Base-by-base conservation (phyloP, 2,888 invertebrate species). In the Magallana nippona region DNA sequence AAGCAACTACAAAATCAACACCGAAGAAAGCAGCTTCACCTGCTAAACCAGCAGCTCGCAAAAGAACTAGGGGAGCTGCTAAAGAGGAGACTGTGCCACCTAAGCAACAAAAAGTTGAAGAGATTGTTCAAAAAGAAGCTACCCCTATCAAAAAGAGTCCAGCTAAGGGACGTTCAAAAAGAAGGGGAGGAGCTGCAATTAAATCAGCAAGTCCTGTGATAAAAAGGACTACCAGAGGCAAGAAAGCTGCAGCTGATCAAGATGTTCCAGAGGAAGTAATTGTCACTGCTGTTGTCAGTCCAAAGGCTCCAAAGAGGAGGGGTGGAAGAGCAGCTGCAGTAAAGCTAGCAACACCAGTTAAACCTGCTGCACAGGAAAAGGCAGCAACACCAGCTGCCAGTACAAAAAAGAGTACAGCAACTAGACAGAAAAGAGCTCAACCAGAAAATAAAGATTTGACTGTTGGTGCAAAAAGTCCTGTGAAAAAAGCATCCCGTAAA, bases 391-490 rank as follows among this genome's bases (percentile, higher is more conserved):
- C 81, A 71, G 82, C 22, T 79, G 78, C 58, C 32, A 71, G 63
- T 71, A 32, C 81, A 15, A 60, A 60, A 71, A 81, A 71, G 27
- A 55, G 32, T 10, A 80, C n/a, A 58, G 27, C 19, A 55, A 57
- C 32, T n/a, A 56, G 62, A 13, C 77, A 32, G 57, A 82, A 77
- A 55, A 44, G 2, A 57, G 62, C 32, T 32, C 71, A 82, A 27
- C 2, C 78, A 8, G 85, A 82, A 82, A 86, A 83, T 78, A 78
- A 83, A n/a, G 84, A 85, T 58, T 79, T 84, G 27, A 81, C 86
- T 44, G 82, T 77, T 17, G 8, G 44, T 44, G 79, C 78, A 58
- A 82, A 84, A 71, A 56, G 82, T 60, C 82, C 84, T 44, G 44
- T 44, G 8, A 44, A 44, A 8, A 8, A 17, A 19, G 79, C 58